Conservation (phyloP, 2,797 vertebrate species). For the Pangasius mekongensis region DNA sequence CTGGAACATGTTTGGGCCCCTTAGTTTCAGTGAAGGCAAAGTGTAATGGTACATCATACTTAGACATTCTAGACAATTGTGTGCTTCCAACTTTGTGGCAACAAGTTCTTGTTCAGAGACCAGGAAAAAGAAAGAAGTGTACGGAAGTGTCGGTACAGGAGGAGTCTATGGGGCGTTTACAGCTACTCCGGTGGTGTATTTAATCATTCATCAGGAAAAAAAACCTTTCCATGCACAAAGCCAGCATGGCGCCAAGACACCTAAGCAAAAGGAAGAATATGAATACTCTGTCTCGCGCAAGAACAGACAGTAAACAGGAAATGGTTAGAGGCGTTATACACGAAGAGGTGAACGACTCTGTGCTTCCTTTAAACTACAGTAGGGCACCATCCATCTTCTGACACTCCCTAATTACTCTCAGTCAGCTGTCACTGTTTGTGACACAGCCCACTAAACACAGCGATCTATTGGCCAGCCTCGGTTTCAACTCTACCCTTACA, state of each 20-base stretch:
- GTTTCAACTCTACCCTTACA: constrained; percentile 45
- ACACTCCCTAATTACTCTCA: constrained; percentile 35
- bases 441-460: not conserved
- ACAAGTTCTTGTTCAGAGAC: not conserved
- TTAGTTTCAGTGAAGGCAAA: not conserved
- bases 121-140: not conserved
- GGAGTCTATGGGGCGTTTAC: not conserved
- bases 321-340: constrained; percentile 61
- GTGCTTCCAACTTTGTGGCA: not conserved
- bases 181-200: not conserved
- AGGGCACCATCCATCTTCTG: constrained; percentile 48
- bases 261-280: constrained; percentile 39
- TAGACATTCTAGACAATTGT: not conserved
- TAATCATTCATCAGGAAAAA: constrained; percentile 20
- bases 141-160: constrained; percentile 12
- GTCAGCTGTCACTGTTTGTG: not conserved
- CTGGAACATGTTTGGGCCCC: not conserved
- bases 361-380: constrained; percentile 64
- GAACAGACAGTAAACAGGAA: constrained; percentile 66
- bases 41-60: not conserved
- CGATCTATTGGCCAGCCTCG: constrained; percentile 2
- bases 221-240: not conserved
- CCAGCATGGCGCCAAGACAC: constrained; percentile 9
- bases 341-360: constrained; percentile 29
- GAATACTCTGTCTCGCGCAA: constrained; percentile 36